Conservation (phyloP, 1,140 invertebrate species). For the Helicoverpa armigera region DNA sequence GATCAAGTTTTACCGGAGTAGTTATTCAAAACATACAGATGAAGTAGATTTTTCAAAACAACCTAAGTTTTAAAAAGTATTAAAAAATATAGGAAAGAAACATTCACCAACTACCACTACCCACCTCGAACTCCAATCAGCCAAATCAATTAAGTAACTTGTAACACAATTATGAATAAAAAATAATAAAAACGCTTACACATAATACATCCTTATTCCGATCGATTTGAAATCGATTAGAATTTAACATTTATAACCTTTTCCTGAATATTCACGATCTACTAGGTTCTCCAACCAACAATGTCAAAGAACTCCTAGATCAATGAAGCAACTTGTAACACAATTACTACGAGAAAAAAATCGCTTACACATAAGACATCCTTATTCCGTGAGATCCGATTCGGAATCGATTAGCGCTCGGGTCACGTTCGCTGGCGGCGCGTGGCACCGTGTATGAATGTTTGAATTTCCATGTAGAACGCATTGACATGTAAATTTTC, state of each 20-base stretch:
- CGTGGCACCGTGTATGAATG: constrained; percentile 38
- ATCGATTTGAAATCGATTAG: constrained; percentile 42
- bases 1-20: not conserved
- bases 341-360: constrained; percentile 24
- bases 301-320: not conserved
- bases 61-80: too few species aligned
- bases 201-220: constrained; percentile 52
- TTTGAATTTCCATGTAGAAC: constrained; percentile 47
- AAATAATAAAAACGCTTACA: constrained; percentile 45
- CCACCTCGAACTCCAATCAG: not conserved
- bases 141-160: constrained; percentile 23
- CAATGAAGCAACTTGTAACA: constrained; percentile 21
- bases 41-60: too few species aligned
- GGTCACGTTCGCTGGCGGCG: constrained; percentile 37
- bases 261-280: too few species aligned
- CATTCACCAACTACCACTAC: too few species aligned
- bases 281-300: too few species aligned
- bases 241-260: too few species aligned
- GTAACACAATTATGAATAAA: constrained; percentile 7
- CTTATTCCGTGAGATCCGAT: constrained; percentile 54
- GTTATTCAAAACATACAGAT: not conserved
- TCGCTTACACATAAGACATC: constrained; percentile 48
- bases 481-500: constrained; percentile 52
- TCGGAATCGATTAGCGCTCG: constrained; percentile 43
- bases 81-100: too few species aligned